Base-by-base conservation (phyloP, 2,113 vertebrate species). In the Donacobius atricapilla region DNA sequence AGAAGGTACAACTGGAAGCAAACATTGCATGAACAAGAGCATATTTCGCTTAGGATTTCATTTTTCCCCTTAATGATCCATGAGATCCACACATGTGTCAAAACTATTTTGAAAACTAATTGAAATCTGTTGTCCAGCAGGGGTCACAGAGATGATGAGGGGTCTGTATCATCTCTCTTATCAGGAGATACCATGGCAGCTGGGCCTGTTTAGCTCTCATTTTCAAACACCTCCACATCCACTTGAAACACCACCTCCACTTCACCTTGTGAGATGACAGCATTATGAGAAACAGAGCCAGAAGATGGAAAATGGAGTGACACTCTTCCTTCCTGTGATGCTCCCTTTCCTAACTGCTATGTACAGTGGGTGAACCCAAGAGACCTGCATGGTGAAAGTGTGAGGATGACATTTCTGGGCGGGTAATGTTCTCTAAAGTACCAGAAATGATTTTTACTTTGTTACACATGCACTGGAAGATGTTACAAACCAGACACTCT, bases 321-420 rank as follows among this genome's bases (percentile, higher is more conserved):
- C 7, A 3, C 3, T 83, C 22, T 58, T 90, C n/a, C 79, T 90
- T 80, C 63, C 35, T 14, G 23, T 8, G 9, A 30, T 9, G 6
- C 6, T 71, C 31, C 31, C 40, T 72, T 85, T 93, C 42, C 69
- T 82, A 42, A 40, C 24, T 3, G 1, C 44, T 53, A 2, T 0
- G 0, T 33, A 51, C 22, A 25, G 5, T 1, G 47, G 17, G 22
- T 0, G 8, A 93, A 61, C 37, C 27, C 0, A 0, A 72, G 80
- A 89, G 30, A 69, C 37, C 44, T 20, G 28, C 4, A 6, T 40
- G 24, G 13, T 50, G 24, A 3, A 5, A 70, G n/a, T 0, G 2
- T 51, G 37, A 23, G 17, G n/a, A n/a, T 64, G 53, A 31, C 24
- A 40, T 25, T 94, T 87, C 50, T 58, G 54, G 79, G 50, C 84